Evolutionary conservation across 2,888 invertebrate species (phyloP).

Genomic region (Leucoptera coffeella): DNA sequence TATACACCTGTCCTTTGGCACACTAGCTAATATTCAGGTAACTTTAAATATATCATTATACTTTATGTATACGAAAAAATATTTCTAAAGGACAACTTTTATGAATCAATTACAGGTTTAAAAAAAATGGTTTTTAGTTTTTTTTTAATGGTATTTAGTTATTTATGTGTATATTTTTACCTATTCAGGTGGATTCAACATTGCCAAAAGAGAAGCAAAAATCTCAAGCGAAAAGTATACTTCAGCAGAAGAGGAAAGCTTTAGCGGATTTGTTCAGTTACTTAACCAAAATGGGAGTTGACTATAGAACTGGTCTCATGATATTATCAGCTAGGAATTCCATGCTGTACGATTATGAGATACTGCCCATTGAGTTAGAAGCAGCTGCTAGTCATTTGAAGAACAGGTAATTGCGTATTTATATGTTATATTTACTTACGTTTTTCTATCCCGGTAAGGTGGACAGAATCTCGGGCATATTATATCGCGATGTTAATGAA

Average conservation of each 20-base stretch:
- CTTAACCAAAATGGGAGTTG: constrained; percentile 68
- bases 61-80: no score
- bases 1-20: no score
- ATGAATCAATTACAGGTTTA: no score
- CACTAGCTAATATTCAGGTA: no score
- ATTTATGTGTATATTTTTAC: no score
- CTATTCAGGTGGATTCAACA: constrained; percentile 48
- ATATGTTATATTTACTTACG: background rate
- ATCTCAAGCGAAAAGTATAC: constrained; percentile 71
- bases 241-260: constrained; percentile 80
- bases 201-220: constrained; percentile 67
- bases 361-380: constrained; percentile 65
- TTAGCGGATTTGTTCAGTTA: constrained; percentile 81
- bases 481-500: no score
- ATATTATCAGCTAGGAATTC: constrained; percentile 40
- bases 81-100: no score
- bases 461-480: no score
- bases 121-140: no score
- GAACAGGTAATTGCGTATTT: constrained; percentile 19
- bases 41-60: no score
- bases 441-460: no score
- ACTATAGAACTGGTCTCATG: constrained; percentile 72
- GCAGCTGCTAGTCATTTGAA: constrained; percentile 52
- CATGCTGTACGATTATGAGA: constrained; percentile 55
- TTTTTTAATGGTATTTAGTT: no score